Evolutionary conservation across 1,140 invertebrate species (phyloP).

Genomic region (Sesamia nonagrioides): DNA sequence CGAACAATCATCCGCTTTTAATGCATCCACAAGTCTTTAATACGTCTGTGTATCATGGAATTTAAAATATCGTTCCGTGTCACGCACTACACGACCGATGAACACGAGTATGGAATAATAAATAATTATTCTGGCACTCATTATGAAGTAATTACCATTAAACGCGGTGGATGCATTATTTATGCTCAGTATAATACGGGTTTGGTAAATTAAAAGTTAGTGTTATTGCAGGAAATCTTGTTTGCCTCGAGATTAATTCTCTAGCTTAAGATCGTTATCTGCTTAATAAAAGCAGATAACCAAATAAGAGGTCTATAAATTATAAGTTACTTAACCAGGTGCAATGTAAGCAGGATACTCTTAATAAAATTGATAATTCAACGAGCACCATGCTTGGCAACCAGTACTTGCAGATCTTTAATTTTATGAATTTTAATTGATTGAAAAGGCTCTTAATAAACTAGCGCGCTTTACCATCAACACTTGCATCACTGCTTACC

Average conservation of each 20-base stretch:
- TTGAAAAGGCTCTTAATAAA: no score
- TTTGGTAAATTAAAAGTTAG: constrained; percentile 8
- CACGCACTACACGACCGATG: constrained; percentile 70
- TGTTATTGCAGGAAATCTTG: not conserved
- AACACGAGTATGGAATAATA: constrained; percentile 71
- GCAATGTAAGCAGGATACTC: no score
- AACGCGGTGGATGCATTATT: constrained; percentile 68
- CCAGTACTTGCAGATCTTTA: no score
- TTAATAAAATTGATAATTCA: no score
- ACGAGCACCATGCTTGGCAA: no score
- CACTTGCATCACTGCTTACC: no score
- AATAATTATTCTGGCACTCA: constrained; percentile 71
- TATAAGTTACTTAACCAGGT: not conserved
- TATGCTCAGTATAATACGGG: constrained; percentile 55
- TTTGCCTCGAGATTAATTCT: not conserved
- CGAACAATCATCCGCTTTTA: constrained; percentile 30
- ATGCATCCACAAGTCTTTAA: constrained; percentile 20
- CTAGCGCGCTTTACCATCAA: no score
- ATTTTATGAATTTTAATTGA: no score
- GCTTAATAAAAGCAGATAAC: no score
- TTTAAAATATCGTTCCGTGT: constrained; percentile 72
- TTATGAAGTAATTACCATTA: constrained; percentile 78
- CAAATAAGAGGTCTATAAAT: not conserved
- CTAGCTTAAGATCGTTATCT: not conserved
- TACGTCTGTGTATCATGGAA: constrained; percentile 56